phyloP scores from a whole-genome alignment of 1,140 invertebrate species.

The Hyles vespertilio region DNA sequence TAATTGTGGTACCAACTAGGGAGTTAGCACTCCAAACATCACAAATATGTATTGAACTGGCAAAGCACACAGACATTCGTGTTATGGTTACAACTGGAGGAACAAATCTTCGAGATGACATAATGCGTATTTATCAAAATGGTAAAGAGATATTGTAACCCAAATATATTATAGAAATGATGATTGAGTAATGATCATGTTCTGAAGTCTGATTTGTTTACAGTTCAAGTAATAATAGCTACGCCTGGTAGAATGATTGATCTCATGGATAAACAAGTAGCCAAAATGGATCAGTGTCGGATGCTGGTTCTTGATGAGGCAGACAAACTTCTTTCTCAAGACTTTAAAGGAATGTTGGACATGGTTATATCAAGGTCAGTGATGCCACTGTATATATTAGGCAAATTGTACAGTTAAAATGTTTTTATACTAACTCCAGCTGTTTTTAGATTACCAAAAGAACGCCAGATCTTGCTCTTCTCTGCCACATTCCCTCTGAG shows the following conservation, averaged over 20 bases:
- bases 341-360: slow-evolving; percentile 99
- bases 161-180: neutral
- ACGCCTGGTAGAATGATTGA: slow-evolving; percentile 99
- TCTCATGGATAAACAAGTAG: slow-evolving; percentile 99
- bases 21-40: slow-evolving; percentile 99
- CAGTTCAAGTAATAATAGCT: slow-evolving; percentile 99
- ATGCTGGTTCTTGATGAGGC: slow-evolving; percentile 99
- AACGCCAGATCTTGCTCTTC: slow-evolving; percentile 98
- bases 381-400: too few relatives aligned
- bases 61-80: slow-evolving; percentile 96
- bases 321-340: slow-evolving; percentile 98
- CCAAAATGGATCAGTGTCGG: slow-evolving; percentile 96
- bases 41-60: slow-evolving; percentile 99
- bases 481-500: slow-evolving; percentile 99
- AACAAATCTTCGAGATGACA: slow-evolving; percentile 98
- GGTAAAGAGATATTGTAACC: slow-evolving; percentile 67
- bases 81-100: slow-evolving; percentile 99
- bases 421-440: too few relatives aligned
- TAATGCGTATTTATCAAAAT: slow-evolving; percentile 99
- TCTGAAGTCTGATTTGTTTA: slow-evolving; percentile 17
- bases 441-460: slow-evolving; percentile 85
- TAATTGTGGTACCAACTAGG: slow-evolving; percentile 99
- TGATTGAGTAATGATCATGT: neutral
- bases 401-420: too few relatives aligned
- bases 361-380: slow-evolving; percentile 90